These are phyloP conservation scores for Crocuta crocuta DNA, from an alignment of 2,113 vertebrate genomes.

Conservation along the genomic window DNA sequence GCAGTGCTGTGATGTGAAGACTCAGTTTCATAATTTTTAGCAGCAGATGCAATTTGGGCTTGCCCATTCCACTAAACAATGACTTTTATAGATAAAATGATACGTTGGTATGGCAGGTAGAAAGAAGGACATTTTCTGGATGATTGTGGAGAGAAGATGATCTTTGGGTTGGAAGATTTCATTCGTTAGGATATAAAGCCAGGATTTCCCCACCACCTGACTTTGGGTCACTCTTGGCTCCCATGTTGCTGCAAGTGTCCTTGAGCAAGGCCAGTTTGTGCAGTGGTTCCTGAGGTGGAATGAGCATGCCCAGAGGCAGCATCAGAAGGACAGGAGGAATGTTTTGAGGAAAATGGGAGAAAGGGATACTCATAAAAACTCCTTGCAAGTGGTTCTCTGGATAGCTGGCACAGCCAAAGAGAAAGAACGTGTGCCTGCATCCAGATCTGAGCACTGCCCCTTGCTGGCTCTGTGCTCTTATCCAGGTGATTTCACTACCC, in stretches of 20 bases:
- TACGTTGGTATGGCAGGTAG: background rate
- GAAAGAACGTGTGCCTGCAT: background rate
- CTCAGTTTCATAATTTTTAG: background rate
- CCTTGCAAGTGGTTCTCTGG: background rate
- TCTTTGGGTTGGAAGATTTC: background rate
- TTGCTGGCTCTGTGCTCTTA: background rate
- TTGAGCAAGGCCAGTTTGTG: background rate
- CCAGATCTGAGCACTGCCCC: accelerated
- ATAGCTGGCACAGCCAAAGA: background rate
- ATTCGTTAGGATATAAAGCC: background rate
- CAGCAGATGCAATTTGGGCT: background rate
- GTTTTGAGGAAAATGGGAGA: background rate
- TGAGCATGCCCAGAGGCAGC: background rate
- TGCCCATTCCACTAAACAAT: background rate
- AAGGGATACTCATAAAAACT: background rate
- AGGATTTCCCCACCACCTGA: background rate
- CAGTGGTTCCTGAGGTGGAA: background rate
- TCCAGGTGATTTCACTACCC: background rate
- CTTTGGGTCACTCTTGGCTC: background rate
- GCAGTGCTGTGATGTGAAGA: background rate
- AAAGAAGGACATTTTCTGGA: background rate
- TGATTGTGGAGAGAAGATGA: background rate
- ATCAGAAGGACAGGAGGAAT: background rate
- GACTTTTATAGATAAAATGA: background rate
- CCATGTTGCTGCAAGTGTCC: background rate